A percentile compares a stretch with the other conserved stretches of the same genome.
These are phyloP conservation scores for Gambusia affinis DNA, from an alignment of 2,113 vertebrate species.

Conservation along the genomic window DNA sequence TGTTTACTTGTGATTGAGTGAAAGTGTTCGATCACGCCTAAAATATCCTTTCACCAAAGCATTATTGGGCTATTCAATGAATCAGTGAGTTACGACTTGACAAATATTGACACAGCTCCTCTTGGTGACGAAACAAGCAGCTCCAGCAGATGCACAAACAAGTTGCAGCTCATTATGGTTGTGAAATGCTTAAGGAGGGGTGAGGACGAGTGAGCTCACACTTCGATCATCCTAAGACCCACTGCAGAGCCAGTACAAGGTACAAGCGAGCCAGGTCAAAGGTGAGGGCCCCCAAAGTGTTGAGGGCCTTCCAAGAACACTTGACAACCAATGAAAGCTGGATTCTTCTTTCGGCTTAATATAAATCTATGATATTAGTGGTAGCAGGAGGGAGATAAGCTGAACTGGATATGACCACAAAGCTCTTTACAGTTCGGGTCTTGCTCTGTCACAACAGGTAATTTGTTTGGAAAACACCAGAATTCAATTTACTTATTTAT, in stretches of 20 bases:
- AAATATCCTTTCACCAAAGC: conserved; percentile 40
- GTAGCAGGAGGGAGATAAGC: no score
- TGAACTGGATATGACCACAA: no score
- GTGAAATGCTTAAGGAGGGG: conserved; percentile 54
- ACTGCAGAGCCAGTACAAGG: not conserved
- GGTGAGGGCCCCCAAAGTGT: no score
- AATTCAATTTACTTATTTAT: no score
- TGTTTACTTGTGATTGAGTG: conserved; percentile 14
- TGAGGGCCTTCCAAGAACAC: no score
- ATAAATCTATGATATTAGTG: no score
- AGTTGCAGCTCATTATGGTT: conserved; percentile 33
- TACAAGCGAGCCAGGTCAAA: no score
- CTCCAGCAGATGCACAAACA: conserved; percentile 48
- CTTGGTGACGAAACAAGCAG: conserved; percentile 29
- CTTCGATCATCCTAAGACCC: not conserved
- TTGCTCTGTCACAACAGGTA: no score
- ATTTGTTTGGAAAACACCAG: no score
- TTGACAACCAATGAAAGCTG: no score
- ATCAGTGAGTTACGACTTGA: conserved; percentile 57
- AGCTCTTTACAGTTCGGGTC: no score
- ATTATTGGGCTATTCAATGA: conserved; percentile 35
- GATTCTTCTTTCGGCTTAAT: no score
- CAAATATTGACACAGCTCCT: conserved; percentile 68
- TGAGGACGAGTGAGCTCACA: not conserved
- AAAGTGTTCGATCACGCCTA: conserved; percentile 48